Evolutionary conservation across 2,113 vertebrate genomes (phyloP).

Genomic region (Perca schrenkii): DNA sequence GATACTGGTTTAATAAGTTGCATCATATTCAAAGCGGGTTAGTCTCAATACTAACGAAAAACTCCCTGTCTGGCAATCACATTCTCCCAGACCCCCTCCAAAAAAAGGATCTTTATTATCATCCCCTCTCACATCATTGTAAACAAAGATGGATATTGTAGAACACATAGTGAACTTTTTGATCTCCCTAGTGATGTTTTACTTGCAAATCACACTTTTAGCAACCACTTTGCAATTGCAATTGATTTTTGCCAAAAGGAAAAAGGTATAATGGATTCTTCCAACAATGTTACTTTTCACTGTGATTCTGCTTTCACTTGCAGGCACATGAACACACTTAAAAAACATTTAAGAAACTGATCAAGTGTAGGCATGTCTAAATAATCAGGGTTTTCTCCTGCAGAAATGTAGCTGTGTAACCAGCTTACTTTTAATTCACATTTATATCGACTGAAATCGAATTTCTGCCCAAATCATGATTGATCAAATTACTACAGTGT

Average conservation of each 20-base stretch:
- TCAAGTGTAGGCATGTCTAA: conserved; percentile 18
- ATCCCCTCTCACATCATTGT: conserved; percentile 36
- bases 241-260: conserved; percentile 70
- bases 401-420: conserved; percentile 20
- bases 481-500: conserved; percentile 21
- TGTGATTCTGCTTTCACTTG: conserved; percentile 32
- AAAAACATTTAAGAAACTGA: conserved; percentile 29
- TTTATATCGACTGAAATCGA: conserved; percentile 13
- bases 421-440: neutral
- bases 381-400: conserved; percentile 31
- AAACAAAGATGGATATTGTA: conserved; percentile 55
- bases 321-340: conserved; percentile 36
- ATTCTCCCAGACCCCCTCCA: neutral
- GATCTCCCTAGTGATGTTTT: conserved; percentile 39
- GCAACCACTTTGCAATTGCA: conserved; percentile 52
- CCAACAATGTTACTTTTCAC: conserved; percentile 40
- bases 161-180: conserved; percentile 51
- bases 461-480: conserved; percentile 15
- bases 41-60: neutral
- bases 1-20: neutral
- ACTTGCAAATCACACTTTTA: conserved; percentile 66
- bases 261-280: conserved; percentile 61
- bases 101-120: conserved; percentile 16
- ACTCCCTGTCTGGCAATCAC: conserved; percentile 11
- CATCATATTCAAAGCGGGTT: conserved; percentile 3